A percentile compares a stretch with the other conserved stretches of the same genome.
Conservation (phyloP, 2,797 vertebrate genomes). For the Neostethus bicornis region DNA sequence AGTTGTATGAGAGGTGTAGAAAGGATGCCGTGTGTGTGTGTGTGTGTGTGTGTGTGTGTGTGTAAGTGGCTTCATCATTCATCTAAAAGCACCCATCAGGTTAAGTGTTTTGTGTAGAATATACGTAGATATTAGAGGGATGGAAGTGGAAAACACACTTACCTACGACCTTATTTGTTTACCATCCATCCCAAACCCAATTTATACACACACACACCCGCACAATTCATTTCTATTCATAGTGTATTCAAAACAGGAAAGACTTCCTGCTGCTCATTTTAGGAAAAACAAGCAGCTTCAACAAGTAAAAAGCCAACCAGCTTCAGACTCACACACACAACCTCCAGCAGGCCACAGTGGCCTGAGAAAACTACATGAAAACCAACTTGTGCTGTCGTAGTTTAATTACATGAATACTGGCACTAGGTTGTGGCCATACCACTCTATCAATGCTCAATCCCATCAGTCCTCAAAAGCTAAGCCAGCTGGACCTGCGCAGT, state of each 20-base stretch:
- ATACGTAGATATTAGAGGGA: neutral
- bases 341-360: slow-evolving; percentile 23
- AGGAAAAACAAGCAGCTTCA: slow-evolving; percentile 76
- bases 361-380: neutral
- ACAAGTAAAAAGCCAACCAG: slow-evolving; percentile 64
- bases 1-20: slow-evolving; percentile 62
- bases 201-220: slow-evolving; percentile 16
- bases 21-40: slow-evolving; percentile 50
- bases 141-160: neutral
- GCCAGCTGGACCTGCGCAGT: too few relatives aligned
- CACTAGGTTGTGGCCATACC: too few relatives aligned
- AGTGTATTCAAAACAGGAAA: slow-evolving; percentile 80
- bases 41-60: slow-evolving; percentile 2
- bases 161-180: neutral
- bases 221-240: slow-evolving; percentile 69
- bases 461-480: too few relatives aligned
- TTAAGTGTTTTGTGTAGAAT: neutral
- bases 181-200: neutral
- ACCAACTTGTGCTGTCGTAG: neutral
- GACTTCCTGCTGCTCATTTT: slow-evolving; percentile 79
- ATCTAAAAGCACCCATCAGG: neutral
- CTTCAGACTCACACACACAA: slow-evolving; percentile 17
- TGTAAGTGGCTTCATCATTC: slow-evolving; percentile 8
- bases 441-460: too few relatives aligned
- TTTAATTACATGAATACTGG: too few relatives aligned